Evolutionary conservation across 2,113 vertebrate genomes (phyloP), one percentile per base, ranked within the genome.

Genomic region (Epinephelus moara): DNA sequence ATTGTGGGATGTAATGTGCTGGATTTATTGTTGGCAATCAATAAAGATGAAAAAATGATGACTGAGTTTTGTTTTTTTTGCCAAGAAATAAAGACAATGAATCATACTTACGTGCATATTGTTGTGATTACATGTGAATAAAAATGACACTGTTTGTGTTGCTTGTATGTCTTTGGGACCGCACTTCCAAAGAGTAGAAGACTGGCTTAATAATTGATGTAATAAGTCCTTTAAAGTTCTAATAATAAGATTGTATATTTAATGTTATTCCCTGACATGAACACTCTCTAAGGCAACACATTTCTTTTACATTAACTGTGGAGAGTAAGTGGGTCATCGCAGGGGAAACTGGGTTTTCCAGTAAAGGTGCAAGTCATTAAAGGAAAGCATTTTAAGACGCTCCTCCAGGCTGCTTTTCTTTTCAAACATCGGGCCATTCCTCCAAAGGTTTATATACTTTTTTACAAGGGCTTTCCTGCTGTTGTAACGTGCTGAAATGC

Each of bases 401-500:
- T 59, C 56, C 60, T 57, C 76, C 74, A 73, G 23, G 25, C 25
- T 57, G 30, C 25, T 61, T 30, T 40, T 49, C 18, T 59, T 56
- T 70, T 61, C 23, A 86, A 85, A 82, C 55, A n/a, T 74, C 74
- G 83, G 52, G 57, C 55, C 47, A 64, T 85, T 85, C 55, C 63
- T 80, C 30, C 9, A 33, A 18, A 15, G 52, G 45, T 92, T 88
- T 69, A 66, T 81, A 49, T 40, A 33, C 52, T 14, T 73, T 80
- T 91, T 61, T 75, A 84, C 73, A 78, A 78, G 47, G 75, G 56
- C 45, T 80, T 78, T 69, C 80, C 71, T 77, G 80, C 42, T 59
- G 82, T 66, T 88, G 42, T 52, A 13, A 18, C 37, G 52, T 21
- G 15, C 47, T 49, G 21, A 67, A 56, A 76, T 87, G 6, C 70